These are phyloP conservation scores for Patella ulyssiponensis DNA, from an alignment of 2,888 invertebrate genomes.

Conservation along the genomic window DNA sequence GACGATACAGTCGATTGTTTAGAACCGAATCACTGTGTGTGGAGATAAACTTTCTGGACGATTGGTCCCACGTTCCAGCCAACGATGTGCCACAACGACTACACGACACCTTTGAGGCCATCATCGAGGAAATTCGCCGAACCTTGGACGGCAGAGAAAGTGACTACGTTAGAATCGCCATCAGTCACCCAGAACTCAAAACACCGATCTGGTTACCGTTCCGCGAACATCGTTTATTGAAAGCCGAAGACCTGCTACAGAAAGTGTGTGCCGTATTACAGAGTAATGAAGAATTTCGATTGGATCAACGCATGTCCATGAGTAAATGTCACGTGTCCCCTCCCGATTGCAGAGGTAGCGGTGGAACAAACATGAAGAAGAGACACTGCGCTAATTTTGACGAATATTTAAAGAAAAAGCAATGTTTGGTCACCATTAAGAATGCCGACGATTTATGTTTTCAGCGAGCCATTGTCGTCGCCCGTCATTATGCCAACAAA, in stretches of 20 bases:
- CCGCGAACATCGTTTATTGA: background rate
- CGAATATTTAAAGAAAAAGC: background rate
- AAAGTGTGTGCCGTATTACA: background rate
- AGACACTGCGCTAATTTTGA: background rate
- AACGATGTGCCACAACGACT: background rate
- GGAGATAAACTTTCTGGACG: too few species aligned
- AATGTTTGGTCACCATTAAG: background rate
- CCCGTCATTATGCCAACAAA: background rate
- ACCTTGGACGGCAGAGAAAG: background rate
- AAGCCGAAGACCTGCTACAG: background rate
- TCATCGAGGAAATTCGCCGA: background rate
- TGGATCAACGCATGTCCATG: background rate
- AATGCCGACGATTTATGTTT: background rate
- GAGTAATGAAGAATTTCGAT: background rate
- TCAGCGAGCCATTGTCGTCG: background rate
- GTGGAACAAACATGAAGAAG: background rate
- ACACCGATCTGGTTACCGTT: background rate
- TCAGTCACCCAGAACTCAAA: background rate
- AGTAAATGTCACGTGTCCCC: background rate
- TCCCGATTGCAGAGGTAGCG: background rate
- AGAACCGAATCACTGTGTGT: too few species aligned
- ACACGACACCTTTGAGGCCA: background rate
- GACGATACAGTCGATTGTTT: too few species aligned
- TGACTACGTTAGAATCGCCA: background rate
- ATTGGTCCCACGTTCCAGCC: too few species aligned